Conservation (phyloP, 2,113 vertebrate genomes). For the Sphyrna mokarran region DNA sequence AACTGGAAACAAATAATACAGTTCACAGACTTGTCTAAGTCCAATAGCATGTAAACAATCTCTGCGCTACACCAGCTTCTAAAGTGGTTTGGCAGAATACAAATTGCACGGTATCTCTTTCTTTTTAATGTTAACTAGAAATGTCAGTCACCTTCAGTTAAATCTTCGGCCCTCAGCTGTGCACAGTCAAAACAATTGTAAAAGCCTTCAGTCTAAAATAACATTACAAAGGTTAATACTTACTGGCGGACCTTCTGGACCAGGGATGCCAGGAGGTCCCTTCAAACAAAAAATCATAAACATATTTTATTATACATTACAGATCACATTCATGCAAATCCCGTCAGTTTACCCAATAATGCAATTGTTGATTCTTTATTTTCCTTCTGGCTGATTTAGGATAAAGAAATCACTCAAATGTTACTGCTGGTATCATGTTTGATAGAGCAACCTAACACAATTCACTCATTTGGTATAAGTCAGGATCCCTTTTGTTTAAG, state of each 20-base stretch:
- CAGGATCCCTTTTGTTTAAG: too few species aligned
- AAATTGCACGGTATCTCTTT: not conserved
- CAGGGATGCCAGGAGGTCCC: slow-evolving; percentile 70
- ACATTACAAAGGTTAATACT: slow-evolving; percentile 43
- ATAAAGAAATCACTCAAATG: not conserved
- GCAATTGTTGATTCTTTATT: not conserved
- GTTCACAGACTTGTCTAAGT: not conserved
- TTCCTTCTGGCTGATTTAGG: not conserved
- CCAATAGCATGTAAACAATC: not conserved
- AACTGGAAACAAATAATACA: too few species aligned
- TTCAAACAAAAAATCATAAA: slow-evolving; percentile 40
- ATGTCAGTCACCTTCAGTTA: not conserved
- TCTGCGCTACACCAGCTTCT: not conserved
- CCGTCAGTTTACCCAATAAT: not conserved
- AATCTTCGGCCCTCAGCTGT: not conserved
- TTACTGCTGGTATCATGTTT: not conserved
- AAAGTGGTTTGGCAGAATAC: not conserved
- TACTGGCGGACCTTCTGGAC: slow-evolving; percentile 57
- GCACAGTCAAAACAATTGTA: not conserved
- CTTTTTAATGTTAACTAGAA: not conserved
- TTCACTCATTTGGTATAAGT: too few species aligned
- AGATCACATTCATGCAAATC: not conserved
- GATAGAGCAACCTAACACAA: not conserved
- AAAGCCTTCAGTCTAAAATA: not conserved
- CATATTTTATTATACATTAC: not conserved